A percentile compares a stretch with the other conserved stretches of the same genome.
Conservation (phyloP, 2,888 invertebrate genomes). For the Galerucella calmariensis region DNA sequence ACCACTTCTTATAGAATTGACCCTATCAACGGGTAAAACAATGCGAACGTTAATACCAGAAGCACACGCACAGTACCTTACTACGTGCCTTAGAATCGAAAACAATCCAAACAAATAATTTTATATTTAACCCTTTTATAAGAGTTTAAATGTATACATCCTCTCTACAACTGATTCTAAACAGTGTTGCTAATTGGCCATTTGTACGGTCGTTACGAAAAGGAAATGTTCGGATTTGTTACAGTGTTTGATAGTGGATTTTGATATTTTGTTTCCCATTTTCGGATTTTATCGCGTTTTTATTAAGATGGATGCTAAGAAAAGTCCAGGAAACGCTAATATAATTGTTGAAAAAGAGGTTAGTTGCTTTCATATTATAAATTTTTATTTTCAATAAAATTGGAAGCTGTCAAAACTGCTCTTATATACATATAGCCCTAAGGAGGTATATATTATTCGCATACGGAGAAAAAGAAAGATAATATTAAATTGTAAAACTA, state of each 20-base stretch:
- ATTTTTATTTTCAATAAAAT: not conserved
- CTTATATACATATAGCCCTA: too few species aligned
- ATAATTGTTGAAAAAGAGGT: not conserved
- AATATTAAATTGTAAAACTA: too few species aligned
- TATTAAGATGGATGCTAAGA: not conserved
- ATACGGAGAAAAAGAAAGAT: too few species aligned
- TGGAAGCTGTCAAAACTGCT: too few species aligned
- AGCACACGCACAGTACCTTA: not conserved
- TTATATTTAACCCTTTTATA: constrained; percentile 46
- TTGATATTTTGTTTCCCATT: not conserved
- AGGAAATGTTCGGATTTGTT: constrained; percentile 43
- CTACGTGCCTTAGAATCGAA: constrained; percentile 32
- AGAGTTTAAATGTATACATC: constrained; percentile 48
- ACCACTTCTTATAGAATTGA: too few species aligned
- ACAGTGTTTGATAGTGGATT: constrained; percentile 18
- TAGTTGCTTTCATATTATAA: not conserved
- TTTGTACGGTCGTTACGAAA: constrained; percentile 36
- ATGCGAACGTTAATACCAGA: not conserved
- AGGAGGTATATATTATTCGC: too few species aligned
- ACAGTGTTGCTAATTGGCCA: constrained; percentile 45
- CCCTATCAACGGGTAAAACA: not conserved
- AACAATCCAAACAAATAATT: constrained; percentile 47
- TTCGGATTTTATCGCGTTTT: not conserved
- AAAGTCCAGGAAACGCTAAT: constrained; percentile 22
- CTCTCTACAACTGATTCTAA: constrained; percentile 39